phyloP scores from a whole-genome alignment of 2,888 invertebrate species.

The Homarus gammarus region DNA sequence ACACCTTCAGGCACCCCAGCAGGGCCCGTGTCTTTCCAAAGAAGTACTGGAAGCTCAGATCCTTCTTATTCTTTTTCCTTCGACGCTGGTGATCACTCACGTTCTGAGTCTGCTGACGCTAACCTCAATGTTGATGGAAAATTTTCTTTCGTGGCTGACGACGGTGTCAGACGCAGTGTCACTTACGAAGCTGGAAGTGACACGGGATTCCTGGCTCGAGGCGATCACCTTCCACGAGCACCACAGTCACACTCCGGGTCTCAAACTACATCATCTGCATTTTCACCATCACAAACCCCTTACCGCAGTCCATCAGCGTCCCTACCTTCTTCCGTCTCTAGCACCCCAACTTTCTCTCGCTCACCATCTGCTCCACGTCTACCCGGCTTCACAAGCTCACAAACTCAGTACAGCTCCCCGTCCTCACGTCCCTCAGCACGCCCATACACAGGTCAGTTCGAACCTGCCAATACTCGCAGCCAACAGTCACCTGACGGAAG shows the following conservation, averaged over 20 bases:
- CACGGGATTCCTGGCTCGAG: conserved; percentile 74
- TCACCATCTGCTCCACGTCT: too few species aligned
- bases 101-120: conserved; percentile 75
- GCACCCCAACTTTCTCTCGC: not conserved
- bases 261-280: conserved; percentile 17
- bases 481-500: conserved; percentile 57
- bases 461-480: conserved; percentile 54
- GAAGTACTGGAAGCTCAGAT: conserved; percentile 67
- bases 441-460: not conserved
- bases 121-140: conserved; percentile 73
- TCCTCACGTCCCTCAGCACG: not conserved
- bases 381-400: too few species aligned
- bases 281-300: not conserved
- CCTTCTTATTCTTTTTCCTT: conserved; percentile 78
- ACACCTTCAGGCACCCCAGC: not conserved
- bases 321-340: not conserved
- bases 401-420: too few species aligned
- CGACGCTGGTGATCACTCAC: conserved; percentile 75
- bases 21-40: not conserved
- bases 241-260: conserved; percentile 44
- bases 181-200: conserved; percentile 75
- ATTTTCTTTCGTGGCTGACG: conserved; percentile 76
- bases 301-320: not conserved
- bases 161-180: conserved; percentile 75
- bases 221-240: conserved; percentile 76